A percentile compares a stretch with the other conserved stretches of the same genome.
phyloP scores from a whole-genome alignment of 2,888 invertebrate genomes.

The Andrena fulva region DNA sequence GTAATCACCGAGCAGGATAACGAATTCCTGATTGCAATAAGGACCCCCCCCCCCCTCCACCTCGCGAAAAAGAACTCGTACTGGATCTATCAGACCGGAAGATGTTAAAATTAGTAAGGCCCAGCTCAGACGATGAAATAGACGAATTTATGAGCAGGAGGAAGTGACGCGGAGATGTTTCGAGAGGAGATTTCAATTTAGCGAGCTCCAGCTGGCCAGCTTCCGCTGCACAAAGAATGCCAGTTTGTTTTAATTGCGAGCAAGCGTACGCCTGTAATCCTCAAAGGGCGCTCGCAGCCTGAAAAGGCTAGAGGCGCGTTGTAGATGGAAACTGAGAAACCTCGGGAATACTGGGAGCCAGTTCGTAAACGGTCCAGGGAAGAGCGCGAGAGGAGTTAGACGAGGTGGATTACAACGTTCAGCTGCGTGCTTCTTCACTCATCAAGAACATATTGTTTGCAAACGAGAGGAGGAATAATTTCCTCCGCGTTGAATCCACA shows the following conservation, averaged over 20 bases:
- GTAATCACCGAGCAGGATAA: neutral
- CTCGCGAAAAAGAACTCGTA: too few relatives aligned
- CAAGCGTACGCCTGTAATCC: neutral
- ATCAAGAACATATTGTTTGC: neutral
- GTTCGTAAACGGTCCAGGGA: neutral
- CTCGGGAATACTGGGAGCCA: neutral
- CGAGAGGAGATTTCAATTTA: conserved; percentile 11
- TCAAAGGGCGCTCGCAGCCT: neutral
- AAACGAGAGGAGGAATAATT: neutral
- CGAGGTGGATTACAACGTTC: neutral
- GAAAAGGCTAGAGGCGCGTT: neutral
- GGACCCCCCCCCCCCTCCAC: too few relatives aligned
- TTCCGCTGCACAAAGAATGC: conserved; percentile 19
- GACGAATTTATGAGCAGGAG: neutral
- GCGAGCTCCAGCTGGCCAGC: neutral
- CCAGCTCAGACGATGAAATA: neutral
- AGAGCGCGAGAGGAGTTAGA: neutral
- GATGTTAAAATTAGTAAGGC: too few relatives aligned
- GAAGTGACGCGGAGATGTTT: neutral
- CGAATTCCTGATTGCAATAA: neutral
- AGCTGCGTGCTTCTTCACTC: neutral
- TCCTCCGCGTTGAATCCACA: neutral
- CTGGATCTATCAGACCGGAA: too few relatives aligned
- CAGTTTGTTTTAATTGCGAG: conserved; percentile 35
- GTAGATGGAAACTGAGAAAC: neutral